phyloP scores from a whole-genome alignment of 2,113 vertebrate genomes.

The Istiophorus platypterus region DNA sequence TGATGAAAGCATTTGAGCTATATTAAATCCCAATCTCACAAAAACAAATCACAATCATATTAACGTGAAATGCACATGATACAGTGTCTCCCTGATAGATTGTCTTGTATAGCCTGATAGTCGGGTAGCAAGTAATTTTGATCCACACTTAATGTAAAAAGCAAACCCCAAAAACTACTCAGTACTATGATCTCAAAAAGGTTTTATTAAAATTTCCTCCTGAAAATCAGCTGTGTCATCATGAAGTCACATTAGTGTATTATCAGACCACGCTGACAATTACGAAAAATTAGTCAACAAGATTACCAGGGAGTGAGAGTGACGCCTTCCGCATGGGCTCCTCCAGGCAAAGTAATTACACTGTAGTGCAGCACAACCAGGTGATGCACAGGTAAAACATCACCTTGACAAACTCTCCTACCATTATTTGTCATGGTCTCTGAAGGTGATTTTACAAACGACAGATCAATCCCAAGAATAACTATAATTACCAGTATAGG shows the following conservation, averaged over 20 bases:
- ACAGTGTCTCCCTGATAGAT: neutral
- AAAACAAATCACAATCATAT: slow-evolving; percentile 43
- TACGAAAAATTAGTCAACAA: slow-evolving; percentile 5
- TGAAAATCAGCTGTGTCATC: neutral
- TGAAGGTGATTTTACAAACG: neutral
- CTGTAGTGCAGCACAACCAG: slow-evolving; percentile 33
- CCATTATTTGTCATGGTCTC: neutral
- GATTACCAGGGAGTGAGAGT: slow-evolving; percentile 21
- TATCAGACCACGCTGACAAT: neutral
- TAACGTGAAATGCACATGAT: slow-evolving; percentile 9
- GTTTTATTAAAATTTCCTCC: neutral
- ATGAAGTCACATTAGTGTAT: neutral
- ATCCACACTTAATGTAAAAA: slow-evolving; percentile 5
- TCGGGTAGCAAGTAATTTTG: neutral
- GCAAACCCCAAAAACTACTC: neutral
- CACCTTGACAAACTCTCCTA: neutral
- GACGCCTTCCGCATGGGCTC: slow-evolving; percentile 55
- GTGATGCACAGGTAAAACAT: slow-evolving; percentile 40
- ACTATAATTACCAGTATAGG: neutral
- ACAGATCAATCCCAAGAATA: neutral
- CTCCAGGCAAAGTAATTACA: slow-evolving; percentile 84
- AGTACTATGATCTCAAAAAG: neutral
- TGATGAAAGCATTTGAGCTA: slow-evolving; percentile 40
- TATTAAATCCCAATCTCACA: slow-evolving; percentile 34
- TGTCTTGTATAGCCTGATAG: neutral